These are phyloP conservation scores for Dendrocincla fuliginosa DNA, from an alignment of 2,797 vertebrate genomes.

Conservation along the genomic window DNA sequence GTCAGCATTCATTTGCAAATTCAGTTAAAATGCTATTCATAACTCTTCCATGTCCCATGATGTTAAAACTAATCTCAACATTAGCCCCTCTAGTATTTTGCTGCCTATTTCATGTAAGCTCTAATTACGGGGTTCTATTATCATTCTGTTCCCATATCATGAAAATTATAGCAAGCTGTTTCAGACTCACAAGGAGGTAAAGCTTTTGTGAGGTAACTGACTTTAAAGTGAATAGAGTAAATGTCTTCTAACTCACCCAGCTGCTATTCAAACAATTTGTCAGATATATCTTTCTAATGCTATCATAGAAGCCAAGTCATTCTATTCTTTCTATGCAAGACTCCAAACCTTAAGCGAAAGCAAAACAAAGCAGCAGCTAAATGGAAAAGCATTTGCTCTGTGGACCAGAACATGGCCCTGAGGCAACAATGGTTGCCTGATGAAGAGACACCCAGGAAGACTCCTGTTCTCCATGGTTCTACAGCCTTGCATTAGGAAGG, in stretches of 20 bases:
- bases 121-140: background rate
- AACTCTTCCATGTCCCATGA: background rate
- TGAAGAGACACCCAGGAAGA: background rate
- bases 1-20: background rate
- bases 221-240: background rate
- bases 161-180: background rate
- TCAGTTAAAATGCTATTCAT: background rate
- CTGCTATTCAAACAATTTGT: background rate
- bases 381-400: background rate
- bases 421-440: background rate
- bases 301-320: background rate
- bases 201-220: background rate
- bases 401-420: accelerated
- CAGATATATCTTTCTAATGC: background rate
- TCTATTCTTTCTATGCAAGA: background rate
- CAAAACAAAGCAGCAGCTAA: background rate
- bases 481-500: accelerated
- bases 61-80: background rate
- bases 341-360: background rate
- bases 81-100: background rate
- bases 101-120: background rate
- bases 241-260: background rate
- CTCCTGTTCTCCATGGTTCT: background rate
- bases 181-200: background rate
- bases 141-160: background rate